A percentile compares a stretch with the other conserved stretches of the same genome.
Conservation (phyloP, 2,797 vertebrate genomes). For the Myiothlypis coronata region DNA sequence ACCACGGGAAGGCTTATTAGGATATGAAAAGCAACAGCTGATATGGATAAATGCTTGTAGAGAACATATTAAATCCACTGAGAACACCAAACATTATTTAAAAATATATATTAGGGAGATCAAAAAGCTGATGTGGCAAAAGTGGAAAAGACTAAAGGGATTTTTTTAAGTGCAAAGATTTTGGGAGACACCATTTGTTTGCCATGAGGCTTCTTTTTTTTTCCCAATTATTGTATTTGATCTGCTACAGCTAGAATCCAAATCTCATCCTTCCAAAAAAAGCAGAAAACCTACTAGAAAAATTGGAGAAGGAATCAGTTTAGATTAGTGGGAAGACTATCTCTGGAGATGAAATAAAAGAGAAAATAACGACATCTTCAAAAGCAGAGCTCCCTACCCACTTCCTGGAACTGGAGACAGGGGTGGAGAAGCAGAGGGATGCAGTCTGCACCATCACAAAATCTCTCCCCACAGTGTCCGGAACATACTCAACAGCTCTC, state of each 20-base stretch:
- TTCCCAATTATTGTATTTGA: background rate
- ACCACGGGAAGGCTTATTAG: background rate
- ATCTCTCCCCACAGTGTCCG: background rate
- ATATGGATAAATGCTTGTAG: background rate
- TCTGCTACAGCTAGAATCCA: background rate
- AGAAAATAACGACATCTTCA: background rate
- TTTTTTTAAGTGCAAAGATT: background rate
- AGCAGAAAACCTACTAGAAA: background rate
- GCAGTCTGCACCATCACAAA: background rate
- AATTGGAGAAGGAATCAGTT: background rate
- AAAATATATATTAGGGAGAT: background rate
- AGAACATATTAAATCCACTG: background rate
- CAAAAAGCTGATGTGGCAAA: background rate
- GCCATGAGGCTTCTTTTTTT: background rate
- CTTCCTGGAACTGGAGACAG: background rate
- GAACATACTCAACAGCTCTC: background rate
- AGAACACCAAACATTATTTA: background rate
- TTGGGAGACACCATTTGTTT: background rate
- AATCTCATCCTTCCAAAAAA: background rate
- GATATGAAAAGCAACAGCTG: background rate
- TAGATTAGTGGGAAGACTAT: background rate
- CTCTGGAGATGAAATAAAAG: background rate
- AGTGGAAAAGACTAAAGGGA: background rate
- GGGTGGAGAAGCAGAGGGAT: background rate
- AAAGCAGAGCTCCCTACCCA: background rate